These are phyloP conservation scores for honey bee (Apis mellifera) DNA, from an alignment of 1,140 invertebrate genomes.

Conservation along the genomic window DNA sequence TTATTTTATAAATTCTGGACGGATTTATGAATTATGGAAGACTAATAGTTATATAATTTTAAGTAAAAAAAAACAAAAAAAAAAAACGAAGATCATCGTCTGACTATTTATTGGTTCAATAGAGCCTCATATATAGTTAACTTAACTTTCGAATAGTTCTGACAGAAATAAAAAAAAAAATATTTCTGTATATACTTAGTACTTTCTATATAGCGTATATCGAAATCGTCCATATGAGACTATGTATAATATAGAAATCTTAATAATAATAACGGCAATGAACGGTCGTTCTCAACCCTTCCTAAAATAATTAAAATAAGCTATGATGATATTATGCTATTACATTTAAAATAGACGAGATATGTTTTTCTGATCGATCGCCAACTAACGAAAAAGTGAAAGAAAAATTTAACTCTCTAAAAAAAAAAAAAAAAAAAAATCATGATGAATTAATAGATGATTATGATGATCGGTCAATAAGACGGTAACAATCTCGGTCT, in stretches of 20 bases:
- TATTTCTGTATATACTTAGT: slow-evolving; percentile 14
- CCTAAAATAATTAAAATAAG: slow-evolving; percentile 51
- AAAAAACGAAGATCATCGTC: not conserved
- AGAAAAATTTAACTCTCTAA: not conserved
- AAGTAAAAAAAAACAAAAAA: too few species aligned
- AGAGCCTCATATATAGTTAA: not conserved
- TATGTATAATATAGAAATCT: slow-evolving; percentile 45
- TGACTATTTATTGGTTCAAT: slow-evolving; percentile 7
- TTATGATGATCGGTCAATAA: slow-evolving; percentile 19
- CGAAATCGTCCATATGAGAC: slow-evolving; percentile 49
- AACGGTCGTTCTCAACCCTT: slow-evolving; percentile 34
- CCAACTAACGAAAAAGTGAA: not conserved
- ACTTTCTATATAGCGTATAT: slow-evolving; percentile 36
- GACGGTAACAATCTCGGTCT: slow-evolving; percentile 33
- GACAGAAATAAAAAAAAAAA: not conserved
- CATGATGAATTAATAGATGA: not conserved
- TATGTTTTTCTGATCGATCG: slow-evolving; percentile 23
- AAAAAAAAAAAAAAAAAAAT: too few species aligned
- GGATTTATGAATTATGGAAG: not conserved
- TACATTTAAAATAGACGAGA: slow-evolving; percentile 28
- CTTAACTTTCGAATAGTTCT: slow-evolving; percentile 19
- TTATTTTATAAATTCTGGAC: not conserved
- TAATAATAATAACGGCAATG: slow-evolving; percentile 30
- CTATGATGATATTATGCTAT: slow-evolving; percentile 29
- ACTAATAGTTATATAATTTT: not conserved